Evolutionary conservation across 2,113 vertebrate species (phyloP), one percentile per base, ranked within the genome.

Genomic region (Cyphomyrus plagiostoma): DNA sequence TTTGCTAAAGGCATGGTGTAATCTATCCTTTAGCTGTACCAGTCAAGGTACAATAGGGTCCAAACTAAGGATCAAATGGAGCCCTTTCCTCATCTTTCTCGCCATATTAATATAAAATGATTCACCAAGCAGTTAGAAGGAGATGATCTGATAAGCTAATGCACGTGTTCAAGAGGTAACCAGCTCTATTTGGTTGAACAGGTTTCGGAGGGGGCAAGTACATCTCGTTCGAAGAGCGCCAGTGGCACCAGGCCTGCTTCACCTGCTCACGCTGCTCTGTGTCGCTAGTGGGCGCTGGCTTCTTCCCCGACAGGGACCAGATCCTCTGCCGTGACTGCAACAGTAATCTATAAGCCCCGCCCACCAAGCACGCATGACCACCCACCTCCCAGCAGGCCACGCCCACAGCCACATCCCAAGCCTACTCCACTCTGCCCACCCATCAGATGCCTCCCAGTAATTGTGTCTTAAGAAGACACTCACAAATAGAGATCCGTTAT

Each of bases 241-340:
- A 99, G 93, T 99, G 98, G 98, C 98, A 99, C 93, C 98, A 99
- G 93, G 94, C 97, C 4, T 99, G 98, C 95, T 99, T 99, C 93
- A 97, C 95, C 94, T 99, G 98, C 2, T 96, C 97, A 56, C 96
- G 97, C 91, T 99, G 98, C 94, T 96, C 96, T 6, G 95, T 97
- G 35, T 97, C 98, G 0, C 97, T 99, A 91, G 98, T 99, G 50
- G 98, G 98, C 23, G 97, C 97, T 19, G 98, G 98, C 89, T 99
- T 99, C 91, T 97, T 99, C 94, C 98, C 98, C 0, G 95, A 98
- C 0, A 96, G 96, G 0, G 95, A 98, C 0, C 94, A 97, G 94
- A 97, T 99, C 94, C 95, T 99, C 90, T 99, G 98, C 93, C 97
- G 97, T 0, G 97, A 97, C 91, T 99, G 98, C 94, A 97, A 98